phyloP scores from a whole-genome alignment of 2,797 vertebrate genomes.

The Halcyon smyrnensis region DNA sequence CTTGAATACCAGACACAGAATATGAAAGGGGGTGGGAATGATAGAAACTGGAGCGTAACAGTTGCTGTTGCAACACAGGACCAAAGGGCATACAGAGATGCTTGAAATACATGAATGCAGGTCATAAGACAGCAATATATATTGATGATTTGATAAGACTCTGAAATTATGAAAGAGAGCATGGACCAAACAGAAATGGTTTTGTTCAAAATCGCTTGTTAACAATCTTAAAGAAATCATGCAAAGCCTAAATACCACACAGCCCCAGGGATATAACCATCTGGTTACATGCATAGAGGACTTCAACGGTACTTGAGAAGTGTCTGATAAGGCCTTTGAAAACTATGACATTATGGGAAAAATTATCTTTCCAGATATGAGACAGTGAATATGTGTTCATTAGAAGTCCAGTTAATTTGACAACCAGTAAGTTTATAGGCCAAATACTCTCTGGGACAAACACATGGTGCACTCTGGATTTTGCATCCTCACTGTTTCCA shows the following conservation, averaged over 20 bases:
- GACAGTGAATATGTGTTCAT: neutral
- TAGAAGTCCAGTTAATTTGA: neutral
- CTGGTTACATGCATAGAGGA: neutral
- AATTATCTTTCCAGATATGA: neutral
- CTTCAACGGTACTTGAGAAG: neutral
- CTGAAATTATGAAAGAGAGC: neutral
- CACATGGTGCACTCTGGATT: fast-evolving
- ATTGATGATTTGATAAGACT: neutral
- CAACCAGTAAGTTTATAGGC: neutral
- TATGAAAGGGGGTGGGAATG: neutral
- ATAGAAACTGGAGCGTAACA: neutral
- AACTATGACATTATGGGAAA: neutral
- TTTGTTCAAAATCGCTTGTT: neutral
- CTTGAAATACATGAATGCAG: neutral
- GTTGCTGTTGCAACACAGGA: neutral
- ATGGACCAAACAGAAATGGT: neutral
- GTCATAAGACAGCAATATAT: neutral
- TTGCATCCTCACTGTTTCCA: neutral
- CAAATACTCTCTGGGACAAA: neutral
- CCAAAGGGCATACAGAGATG: neutral
- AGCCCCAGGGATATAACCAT: neutral
- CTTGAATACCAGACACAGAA: neutral
- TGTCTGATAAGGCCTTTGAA: neutral
- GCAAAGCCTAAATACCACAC: neutral
- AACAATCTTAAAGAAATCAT: neutral